phyloP scores from a whole-genome alignment of 2,113 vertebrate genomes.

The Octodon degus region DNA sequence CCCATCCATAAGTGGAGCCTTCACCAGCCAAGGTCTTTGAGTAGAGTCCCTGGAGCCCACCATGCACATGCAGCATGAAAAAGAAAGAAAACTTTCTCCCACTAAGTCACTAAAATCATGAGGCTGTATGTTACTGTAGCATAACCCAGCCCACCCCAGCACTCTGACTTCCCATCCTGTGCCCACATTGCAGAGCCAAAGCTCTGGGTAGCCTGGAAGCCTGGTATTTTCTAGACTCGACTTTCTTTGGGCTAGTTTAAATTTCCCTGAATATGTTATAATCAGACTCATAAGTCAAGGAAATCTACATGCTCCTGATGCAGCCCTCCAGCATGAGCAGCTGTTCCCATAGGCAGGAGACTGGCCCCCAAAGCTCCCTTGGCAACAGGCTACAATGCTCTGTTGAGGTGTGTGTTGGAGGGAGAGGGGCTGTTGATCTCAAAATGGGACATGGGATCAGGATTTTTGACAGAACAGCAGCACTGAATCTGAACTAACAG shows the following conservation, averaged over 20 bases:
- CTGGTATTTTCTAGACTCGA: not conserved
- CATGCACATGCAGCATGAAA: not conserved
- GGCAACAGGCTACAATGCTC: not conserved
- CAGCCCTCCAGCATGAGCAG: not conserved
- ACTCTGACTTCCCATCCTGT: too few species aligned
- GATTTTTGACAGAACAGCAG: not conserved
- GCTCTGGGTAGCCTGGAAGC: not conserved
- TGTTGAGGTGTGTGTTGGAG: rapidly evolving
- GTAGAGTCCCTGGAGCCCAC: not conserved
- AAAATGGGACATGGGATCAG: not conserved
- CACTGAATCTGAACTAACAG: not conserved
- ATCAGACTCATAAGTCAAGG: not conserved
- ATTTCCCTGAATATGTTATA: not conserved
- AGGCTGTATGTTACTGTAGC: not conserved
- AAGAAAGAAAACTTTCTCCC: not conserved
- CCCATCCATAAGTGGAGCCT: too few species aligned
- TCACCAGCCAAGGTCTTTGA: not conserved
- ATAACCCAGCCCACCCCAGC: not conserved
- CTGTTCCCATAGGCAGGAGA: not conserved
- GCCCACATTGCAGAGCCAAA: not conserved
- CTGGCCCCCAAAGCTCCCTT: not conserved
- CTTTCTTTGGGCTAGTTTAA: not conserved
- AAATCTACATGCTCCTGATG: not conserved
- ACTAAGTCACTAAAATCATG: not conserved
- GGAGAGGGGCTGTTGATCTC: too few species aligned